phyloP scores from a whole-genome alignment of 2,113 vertebrate genomes.

The Semnornis frantzii region DNA sequence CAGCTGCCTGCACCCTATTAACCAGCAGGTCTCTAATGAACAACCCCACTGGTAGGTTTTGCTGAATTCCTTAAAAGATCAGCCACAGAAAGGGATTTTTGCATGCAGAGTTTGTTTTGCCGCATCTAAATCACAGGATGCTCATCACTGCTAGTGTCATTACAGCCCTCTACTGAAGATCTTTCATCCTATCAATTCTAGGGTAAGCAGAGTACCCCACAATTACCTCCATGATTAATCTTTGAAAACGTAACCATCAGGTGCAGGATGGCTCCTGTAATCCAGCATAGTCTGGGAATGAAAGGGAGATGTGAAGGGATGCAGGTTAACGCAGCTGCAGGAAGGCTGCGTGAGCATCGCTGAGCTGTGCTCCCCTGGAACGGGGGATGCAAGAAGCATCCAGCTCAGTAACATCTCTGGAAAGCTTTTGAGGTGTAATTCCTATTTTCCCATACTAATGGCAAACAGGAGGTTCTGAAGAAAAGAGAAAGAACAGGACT shows the following conservation, averaged over 20 bases:
- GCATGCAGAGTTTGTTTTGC: neutral
- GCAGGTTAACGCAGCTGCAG: neutral
- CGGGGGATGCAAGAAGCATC: neutral
- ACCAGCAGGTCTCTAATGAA: neutral
- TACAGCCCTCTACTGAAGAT: neutral
- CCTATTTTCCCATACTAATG: neutral
- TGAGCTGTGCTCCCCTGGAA: neutral
- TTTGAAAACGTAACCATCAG: neutral
- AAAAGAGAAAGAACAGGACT: neutral
- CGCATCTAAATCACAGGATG: neutral
- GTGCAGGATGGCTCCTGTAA: neutral
- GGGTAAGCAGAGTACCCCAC: neutral
- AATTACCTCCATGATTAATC: neutral
- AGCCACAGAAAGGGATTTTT: neutral
- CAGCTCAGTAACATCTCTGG: neutral
- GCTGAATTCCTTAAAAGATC: neutral
- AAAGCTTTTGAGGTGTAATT: neutral
- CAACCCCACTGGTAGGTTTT: neutral
- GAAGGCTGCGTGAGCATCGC: neutral
- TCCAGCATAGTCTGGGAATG: neutral
- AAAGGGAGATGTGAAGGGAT: neutral
- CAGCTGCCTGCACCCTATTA: neutral
- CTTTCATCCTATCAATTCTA: too few relatives aligned
- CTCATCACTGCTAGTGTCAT: accelerated
- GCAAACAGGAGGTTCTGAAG: neutral